A percentile compares a stretch with the other conserved stretches of the same genome.
phyloP scores from a whole-genome alignment of 1,140 invertebrate species.

The Melanaphis sacchari region DNA sequence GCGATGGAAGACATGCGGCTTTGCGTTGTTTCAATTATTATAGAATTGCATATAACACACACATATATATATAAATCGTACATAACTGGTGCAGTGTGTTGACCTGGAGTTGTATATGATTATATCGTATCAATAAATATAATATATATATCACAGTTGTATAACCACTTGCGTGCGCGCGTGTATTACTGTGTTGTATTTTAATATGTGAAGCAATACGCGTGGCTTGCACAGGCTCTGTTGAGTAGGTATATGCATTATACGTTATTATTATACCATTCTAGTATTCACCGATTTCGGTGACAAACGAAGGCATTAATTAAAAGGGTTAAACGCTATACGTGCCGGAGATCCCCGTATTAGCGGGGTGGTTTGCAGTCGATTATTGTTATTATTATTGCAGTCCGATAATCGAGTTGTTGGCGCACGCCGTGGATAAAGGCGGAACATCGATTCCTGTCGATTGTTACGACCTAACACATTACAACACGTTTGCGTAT shows the following conservation, averaged over 20 bases:
- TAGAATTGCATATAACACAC: neutral
- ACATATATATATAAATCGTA: neutral
- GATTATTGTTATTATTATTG: neutral
- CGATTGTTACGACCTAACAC: neutral
- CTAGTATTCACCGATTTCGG: neutral
- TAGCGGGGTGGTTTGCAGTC: neutral
- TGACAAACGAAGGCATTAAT: conserved; percentile 31
- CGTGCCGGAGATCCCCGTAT: neutral
- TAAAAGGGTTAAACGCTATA: conserved; percentile 31
- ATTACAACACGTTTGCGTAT: neutral
- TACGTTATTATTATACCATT: neutral
- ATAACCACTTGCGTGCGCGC: neutral
- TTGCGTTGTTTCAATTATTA: conserved; percentile 47
- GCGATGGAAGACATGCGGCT: neutral
- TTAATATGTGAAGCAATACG: neutral
- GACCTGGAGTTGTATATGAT: neutral
- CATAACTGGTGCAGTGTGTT: neutral
- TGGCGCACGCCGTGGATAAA: neutral
- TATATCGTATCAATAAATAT: neutral
- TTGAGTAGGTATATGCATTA: neutral
- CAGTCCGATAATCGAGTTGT: neutral
- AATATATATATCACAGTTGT: neutral
- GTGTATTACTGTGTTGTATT: neutral
- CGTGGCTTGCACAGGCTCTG: neutral
- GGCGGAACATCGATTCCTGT: neutral